Evolutionary conservation across 2,888 invertebrate genomes (phyloP).

Genomic region (Trachelus tabidus): DNA sequence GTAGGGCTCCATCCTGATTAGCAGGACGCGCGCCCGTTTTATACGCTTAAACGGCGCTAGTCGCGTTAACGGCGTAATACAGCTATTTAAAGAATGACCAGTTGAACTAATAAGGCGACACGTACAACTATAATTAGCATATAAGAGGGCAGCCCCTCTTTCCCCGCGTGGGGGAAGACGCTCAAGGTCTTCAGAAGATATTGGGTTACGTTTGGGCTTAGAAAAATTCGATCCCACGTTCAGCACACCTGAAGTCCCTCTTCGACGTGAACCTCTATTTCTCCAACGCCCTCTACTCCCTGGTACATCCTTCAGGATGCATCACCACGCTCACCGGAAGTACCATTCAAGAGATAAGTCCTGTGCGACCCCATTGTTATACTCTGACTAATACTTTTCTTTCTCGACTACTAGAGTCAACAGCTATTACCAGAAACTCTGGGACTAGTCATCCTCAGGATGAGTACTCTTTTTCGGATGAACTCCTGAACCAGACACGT

Average conservation of each 20-base stretch:
- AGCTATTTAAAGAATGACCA: slow-evolving; percentile 26
- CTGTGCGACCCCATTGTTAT: background rate
- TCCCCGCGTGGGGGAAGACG: slow-evolving; percentile 47
- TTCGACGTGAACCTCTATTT: too few species aligned
- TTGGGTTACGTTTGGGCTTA: slow-evolving; percentile 19
- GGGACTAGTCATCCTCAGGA: background rate
- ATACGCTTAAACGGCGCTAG: background rate
- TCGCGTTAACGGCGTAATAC: slow-evolving; percentile 11
- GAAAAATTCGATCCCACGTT: background rate
- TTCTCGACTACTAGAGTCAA: background rate
- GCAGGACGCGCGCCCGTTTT: background rate
- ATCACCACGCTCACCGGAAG: background rate
- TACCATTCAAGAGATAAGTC: background rate
- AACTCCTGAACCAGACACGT: too few species aligned
- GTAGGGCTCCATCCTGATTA: background rate
- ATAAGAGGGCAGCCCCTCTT: slow-evolving; percentile 21
- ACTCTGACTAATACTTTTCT: background rate
- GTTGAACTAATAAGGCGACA: slow-evolving; percentile 47
- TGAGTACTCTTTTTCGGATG: background rate
- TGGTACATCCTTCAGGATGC: background rate
- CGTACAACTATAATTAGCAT: slow-evolving; percentile 42
- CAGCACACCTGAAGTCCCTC: background rate
- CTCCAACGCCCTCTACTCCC: background rate
- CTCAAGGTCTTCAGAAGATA: slow-evolving; percentile 50
- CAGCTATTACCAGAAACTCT: background rate